phyloP scores from a whole-genome alignment of 2,797 vertebrate species.

The Pelodytes ibericus region DNA sequence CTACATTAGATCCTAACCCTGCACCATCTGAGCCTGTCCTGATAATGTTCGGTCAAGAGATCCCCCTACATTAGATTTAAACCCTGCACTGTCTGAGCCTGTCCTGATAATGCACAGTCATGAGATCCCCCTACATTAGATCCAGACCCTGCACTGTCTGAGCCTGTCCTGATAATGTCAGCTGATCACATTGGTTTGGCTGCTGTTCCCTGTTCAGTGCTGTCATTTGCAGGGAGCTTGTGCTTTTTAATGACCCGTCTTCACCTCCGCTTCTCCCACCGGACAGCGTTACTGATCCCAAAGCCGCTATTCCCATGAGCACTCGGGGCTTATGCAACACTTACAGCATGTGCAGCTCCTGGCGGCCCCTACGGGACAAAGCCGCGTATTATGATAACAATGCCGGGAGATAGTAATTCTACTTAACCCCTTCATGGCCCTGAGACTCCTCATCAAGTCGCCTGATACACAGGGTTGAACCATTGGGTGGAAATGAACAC shows the following conservation, averaged over 20 bases:
- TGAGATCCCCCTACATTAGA: conserved; percentile 1
- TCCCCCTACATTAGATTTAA: neutral
- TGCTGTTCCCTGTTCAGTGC: too few relatives aligned
- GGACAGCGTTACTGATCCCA: conserved; percentile 25
- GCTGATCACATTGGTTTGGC: neutral
- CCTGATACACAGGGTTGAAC: too few relatives aligned
- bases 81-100: too few relatives aligned
- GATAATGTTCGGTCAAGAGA: neutral
- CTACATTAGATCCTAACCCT: too few relatives aligned
- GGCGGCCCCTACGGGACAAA: neutral
- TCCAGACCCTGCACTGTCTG: too few relatives aligned
- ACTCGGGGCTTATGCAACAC: conserved; percentile 16
- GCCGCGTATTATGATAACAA: conserved; percentile 26
- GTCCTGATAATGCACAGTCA: neutral
- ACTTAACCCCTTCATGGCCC: conserved; percentile 21
- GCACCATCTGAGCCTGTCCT: neutral
- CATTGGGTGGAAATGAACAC: too few relatives aligned
- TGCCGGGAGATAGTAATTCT: too few relatives aligned
- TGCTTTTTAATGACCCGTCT: conserved; percentile 9
- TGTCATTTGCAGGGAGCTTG: neutral
- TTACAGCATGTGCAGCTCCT: conserved; percentile 44
- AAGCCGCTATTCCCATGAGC: conserved; percentile 10
- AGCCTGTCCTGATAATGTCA: too few relatives aligned
- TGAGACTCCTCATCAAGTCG: too few relatives aligned
- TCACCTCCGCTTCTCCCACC: conserved; percentile 21